phyloP scores from a whole-genome alignment of 2,797 vertebrate genomes.

The Leucoraja ocellata region DNA sequence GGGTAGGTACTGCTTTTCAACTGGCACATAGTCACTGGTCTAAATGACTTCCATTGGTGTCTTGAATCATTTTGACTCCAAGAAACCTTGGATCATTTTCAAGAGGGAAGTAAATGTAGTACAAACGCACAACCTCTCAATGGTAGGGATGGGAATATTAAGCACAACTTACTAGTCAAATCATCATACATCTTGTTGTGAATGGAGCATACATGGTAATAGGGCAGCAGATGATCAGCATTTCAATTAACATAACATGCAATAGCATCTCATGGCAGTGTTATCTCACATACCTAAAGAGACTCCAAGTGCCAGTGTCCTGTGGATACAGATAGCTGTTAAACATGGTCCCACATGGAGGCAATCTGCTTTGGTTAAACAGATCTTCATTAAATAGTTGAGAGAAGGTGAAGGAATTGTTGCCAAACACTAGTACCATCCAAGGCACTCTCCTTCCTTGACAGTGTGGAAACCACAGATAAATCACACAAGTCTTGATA shows the following conservation, averaged over 20 bases:
- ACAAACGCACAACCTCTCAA: not conserved
- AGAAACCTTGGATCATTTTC: not conserved
- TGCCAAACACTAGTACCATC: too few relatives aligned
- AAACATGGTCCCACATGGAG: not conserved
- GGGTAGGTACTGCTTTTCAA: too few relatives aligned
- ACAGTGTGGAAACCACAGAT: not conserved
- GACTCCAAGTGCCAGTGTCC: not conserved
- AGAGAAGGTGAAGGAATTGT: too few relatives aligned
- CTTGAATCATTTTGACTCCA: not conserved
- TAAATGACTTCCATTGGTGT: too few relatives aligned
- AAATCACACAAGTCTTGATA: not conserved
- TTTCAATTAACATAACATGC: not conserved
- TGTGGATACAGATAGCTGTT: not conserved
- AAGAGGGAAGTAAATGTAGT: not conserved
- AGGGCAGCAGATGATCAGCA: not conserved
- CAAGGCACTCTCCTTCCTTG: not conserved
- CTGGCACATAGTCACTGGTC: too few relatives aligned
- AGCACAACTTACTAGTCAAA: not conserved
- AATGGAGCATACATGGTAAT: not conserved
- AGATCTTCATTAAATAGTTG: not conserved
- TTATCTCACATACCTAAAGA: not conserved
- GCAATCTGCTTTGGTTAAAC: not conserved
- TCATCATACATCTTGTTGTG: not conserved
- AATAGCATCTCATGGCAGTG: not conserved
- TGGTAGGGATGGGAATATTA: not conserved